Conservation (phyloP, 1,140 invertebrate genomes). For the Trissolcus basalis region DNA sequence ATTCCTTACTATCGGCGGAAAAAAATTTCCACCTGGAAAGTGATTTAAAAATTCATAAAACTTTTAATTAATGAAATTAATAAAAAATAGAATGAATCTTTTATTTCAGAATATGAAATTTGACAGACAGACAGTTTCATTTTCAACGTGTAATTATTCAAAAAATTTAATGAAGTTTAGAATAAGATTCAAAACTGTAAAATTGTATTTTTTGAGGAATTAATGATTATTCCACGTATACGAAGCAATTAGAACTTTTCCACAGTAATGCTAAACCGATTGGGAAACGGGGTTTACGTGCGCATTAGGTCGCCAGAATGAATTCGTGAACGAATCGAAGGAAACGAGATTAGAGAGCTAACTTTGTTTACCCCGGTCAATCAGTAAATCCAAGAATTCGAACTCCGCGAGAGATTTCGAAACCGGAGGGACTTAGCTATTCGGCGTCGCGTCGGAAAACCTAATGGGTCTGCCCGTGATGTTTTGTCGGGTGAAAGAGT, state of each 20-base stretch:
- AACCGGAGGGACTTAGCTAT: conserved; percentile 39
- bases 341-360: conserved; percentile 71
- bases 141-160: no score
- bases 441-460: conserved; percentile 15
- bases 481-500: conserved; percentile 26
- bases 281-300: conserved; percentile 60
- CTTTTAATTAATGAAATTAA: no score
- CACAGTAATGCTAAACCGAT: conserved; percentile 69
- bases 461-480: conserved; percentile 25
- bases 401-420: conserved; percentile 56
- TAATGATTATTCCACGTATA: conserved; percentile 68
- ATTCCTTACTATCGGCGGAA: no score
- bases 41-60: no score
- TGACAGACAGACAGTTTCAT: no score
- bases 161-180: no score
- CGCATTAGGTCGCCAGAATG: conserved; percentile 51
- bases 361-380: conserved; percentile 71
- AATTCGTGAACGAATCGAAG: conserved; percentile 66
- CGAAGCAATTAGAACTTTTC: conserved; percentile 70
- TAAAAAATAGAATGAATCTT: no score
- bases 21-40: no score
- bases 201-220: conserved; percentile 41
- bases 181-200: background rate
- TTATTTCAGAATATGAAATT: no score
- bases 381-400: conserved; percentile 68